phyloP scores from a whole-genome alignment of 2,113 vertebrate species.

The Cebidichthys violaceus region DNA sequence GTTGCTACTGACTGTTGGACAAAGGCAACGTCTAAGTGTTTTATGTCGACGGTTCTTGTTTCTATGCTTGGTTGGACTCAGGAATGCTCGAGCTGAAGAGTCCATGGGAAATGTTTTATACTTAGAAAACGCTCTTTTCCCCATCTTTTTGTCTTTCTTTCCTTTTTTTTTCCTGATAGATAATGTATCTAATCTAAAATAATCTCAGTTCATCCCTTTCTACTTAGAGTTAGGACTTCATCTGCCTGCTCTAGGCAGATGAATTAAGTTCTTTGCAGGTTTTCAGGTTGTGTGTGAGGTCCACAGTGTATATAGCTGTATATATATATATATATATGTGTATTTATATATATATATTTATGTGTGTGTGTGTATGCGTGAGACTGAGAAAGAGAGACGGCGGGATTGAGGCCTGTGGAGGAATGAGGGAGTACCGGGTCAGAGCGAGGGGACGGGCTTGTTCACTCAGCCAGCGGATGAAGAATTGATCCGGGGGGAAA shows the following conservation, averaged over 20 bases:
- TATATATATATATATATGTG: neutral
- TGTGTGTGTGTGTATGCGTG: neutral
- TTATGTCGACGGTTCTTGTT: conserved; percentile 48
- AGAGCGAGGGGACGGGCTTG: conserved; percentile 72
- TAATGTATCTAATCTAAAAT: conserved; percentile 7
- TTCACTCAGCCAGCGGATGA: conserved; percentile 72
- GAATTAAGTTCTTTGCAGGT: conserved; percentile 72
- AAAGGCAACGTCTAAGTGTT: conserved; percentile 34
- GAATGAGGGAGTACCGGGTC: conserved; percentile 80
- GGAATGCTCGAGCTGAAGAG: conserved; percentile 61
- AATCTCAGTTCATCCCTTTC: conserved; percentile 42
- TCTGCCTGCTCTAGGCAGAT: conserved; percentile 58
- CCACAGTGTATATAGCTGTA: conserved; percentile 36
- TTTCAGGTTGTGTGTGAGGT: conserved; percentile 75
- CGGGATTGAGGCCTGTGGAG: conserved; percentile 62
- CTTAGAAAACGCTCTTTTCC: conserved; percentile 19
- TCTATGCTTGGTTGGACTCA: conserved; percentile 46
- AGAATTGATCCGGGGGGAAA: conserved; percentile 73
- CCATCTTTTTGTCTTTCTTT: neutral
- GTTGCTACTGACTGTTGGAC: conserved; percentile 44
- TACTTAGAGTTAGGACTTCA: conserved; percentile 56
- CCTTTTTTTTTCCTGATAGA: conserved; percentile 3
- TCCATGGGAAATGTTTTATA: conserved; percentile 59
- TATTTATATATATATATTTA: neutral
- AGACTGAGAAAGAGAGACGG: conserved; percentile 40